Conservation (phyloP, 2,113 vertebrate genomes). For the Zosterops japonicus region DNA sequence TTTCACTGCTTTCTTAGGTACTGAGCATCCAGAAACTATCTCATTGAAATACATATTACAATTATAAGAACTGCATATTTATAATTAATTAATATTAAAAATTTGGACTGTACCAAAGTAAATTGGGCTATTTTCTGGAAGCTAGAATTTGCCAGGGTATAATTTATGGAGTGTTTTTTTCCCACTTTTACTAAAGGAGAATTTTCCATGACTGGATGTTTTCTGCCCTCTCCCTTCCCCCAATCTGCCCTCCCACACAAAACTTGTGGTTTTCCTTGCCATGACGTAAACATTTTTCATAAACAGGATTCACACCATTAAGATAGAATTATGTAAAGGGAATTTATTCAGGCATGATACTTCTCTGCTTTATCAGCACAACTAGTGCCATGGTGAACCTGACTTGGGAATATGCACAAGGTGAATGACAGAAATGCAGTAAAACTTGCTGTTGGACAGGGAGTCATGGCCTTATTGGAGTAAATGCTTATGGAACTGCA, state of each 20-base stretch:
- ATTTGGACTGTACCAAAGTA: not conserved
- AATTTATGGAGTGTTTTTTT: not conserved
- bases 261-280: not conserved
- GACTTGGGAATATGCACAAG: not conserved
- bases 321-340: not conserved
- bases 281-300: not conserved
- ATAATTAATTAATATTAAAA: not conserved
- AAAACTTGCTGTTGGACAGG: not conserved
- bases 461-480: not conserved
- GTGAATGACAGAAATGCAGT: not conserved
- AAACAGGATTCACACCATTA: not conserved
- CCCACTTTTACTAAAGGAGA: not conserved
- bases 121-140: not conserved
- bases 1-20: not conserved
- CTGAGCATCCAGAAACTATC: not conserved
- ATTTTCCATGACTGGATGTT: not conserved
- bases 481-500: not conserved
- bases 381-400: not conserved
- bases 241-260: not conserved
- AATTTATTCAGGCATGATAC: not conserved
- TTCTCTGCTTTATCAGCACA: not conserved
- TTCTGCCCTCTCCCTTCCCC: not conserved
- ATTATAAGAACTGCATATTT: not conserved
- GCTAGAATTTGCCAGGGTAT: not conserved
- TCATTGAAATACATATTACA: not conserved